Conservation (phyloP, 2,797 vertebrate genomes). For the Microchirus variegatus region DNA sequence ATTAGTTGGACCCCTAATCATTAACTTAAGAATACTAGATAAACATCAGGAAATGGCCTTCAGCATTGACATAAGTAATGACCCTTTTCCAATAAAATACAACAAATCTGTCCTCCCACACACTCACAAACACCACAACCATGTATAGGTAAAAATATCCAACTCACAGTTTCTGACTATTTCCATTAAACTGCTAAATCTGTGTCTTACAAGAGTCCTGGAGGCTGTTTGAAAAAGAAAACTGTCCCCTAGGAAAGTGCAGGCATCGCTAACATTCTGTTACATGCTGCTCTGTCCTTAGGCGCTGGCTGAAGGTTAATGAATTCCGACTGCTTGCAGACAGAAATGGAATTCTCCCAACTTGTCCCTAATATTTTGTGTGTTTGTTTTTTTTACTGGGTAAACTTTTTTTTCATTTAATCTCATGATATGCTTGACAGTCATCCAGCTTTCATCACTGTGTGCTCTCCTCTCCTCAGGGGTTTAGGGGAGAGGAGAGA, state of each 20-base stretch:
- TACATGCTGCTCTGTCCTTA: conserved; percentile 53
- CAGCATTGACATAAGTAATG: conserved; percentile 30
- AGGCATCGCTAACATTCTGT: conserved; percentile 42
- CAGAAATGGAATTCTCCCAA: background rate
- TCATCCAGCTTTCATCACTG: conserved; percentile 13
- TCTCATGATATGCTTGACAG: conserved; percentile 23
- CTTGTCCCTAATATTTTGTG: background rate
- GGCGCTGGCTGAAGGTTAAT: conserved; percentile 63
- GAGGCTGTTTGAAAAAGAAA: conserved; percentile 46
- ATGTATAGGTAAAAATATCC: conserved; percentile 30
- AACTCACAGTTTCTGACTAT: conserved; percentile 36
- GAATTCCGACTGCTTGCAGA: conserved; percentile 31
- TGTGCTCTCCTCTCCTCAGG: conserved; percentile 25
- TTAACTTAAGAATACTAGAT: conserved; percentile 7
- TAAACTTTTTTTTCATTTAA: background rate
- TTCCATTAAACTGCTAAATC: conserved; percentile 45
- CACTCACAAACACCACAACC: conserved; percentile 20
- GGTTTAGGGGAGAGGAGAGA: conserved; percentile 13
- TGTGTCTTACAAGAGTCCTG: conserved; percentile 32
- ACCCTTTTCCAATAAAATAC: conserved; percentile 27
- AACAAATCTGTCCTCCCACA: conserved; percentile 16
- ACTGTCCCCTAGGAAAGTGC: conserved; percentile 27
- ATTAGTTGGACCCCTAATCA: background rate
- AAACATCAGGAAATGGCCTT: conserved; percentile 19
- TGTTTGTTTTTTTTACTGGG: background rate